A percentile compares a stretch with the other conserved stretches of the same genome.
Evolutionary conservation across 2,888 invertebrate genomes (phyloP).

Genomic region (Byasa hedistus): DNA sequence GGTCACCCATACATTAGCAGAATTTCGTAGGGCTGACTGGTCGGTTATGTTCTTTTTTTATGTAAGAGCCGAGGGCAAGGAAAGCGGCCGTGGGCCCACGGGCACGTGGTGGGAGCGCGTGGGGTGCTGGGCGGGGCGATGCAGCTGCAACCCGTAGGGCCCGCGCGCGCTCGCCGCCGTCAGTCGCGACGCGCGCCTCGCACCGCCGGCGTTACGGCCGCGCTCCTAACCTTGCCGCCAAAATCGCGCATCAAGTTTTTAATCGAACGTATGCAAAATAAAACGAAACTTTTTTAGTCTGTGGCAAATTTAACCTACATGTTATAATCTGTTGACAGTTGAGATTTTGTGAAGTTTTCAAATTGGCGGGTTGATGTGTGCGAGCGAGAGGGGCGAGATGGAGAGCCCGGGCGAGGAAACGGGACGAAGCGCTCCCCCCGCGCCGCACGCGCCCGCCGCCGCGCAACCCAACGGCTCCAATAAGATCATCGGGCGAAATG

Average conservation of each 20-base stretch:
- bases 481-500: conserved; percentile 83
- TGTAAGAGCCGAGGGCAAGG: conserved; percentile 62
- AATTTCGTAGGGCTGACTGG: conserved; percentile 34
- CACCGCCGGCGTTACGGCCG: conserved; percentile 61
- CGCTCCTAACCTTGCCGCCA: conserved; percentile 39
- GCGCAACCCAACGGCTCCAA: conserved; percentile 78
- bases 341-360: conserved; percentile 63
- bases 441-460: conserved; percentile 68
- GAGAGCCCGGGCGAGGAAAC: conserved; percentile 75
- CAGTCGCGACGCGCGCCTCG: conserved; percentile 72
- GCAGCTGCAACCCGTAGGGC: conserved; percentile 71
- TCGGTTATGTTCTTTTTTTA: conserved; percentile 62
- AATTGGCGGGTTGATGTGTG: conserved; percentile 75
- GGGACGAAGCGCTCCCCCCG: conserved; percentile 67
- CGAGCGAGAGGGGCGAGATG: conserved; percentile 71
- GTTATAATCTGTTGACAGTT: conserved; percentile 35
- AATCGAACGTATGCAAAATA: conserved; percentile 9
- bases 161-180: conserved; percentile 46
- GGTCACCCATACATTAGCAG: conserved; percentile 48
- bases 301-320: conserved; percentile 32
- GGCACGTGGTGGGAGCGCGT: conserved; percentile 65
- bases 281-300: conserved; percentile 17
- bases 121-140: conserved; percentile 73
- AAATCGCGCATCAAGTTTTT: conserved; percentile 42
- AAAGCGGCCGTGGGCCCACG: conserved; percentile 50